Conservation (phyloP, 2,113 vertebrate genomes). For the Panthera leo region DNA sequence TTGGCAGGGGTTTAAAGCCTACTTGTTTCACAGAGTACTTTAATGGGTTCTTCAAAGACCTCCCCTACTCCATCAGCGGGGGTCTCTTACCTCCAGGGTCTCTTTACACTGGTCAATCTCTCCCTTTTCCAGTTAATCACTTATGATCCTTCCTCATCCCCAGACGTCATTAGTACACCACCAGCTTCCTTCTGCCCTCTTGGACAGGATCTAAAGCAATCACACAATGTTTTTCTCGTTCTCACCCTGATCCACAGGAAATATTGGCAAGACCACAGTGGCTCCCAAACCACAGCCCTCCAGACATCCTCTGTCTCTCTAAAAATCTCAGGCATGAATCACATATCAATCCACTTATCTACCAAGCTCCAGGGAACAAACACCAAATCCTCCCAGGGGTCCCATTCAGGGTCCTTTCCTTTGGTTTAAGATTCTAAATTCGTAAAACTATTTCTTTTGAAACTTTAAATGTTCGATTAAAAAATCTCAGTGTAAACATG, state of each 20-base stretch:
- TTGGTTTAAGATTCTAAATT: conserved; percentile 10
- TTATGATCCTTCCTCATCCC: not conserved
- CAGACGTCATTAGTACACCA: not conserved
- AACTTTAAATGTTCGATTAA: conserved; percentile 16
- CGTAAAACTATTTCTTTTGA: conserved; percentile 14
- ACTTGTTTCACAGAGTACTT: not conserved
- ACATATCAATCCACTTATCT: conserved; percentile 31
- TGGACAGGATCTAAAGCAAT: not conserved
- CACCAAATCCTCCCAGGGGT: conserved; percentile 14
- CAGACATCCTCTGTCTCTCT: conserved; percentile 34
- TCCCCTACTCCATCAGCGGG: not conserved
- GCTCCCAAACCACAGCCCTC: not conserved
- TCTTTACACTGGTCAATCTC: not conserved
- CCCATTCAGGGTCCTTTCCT: not conserved
- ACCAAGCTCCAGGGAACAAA: conserved; percentile 37
- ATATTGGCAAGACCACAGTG: not conserved
- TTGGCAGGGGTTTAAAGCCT: not conserved
- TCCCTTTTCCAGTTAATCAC: not conserved
- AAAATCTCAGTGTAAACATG: conserved; percentile 8
- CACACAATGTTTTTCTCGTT: conserved; percentile 20
- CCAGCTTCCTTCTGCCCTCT: conserved; percentile 1
- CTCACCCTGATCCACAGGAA: not conserved
- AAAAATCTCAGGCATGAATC: conserved; percentile 50
- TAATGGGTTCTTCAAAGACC: not conserved
- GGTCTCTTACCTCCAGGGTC: not conserved